Evolutionary conservation across 1,140 invertebrate species (phyloP), one percentile per base, ranked within the genome.

Genomic region (Bombus balteatus): DNA sequence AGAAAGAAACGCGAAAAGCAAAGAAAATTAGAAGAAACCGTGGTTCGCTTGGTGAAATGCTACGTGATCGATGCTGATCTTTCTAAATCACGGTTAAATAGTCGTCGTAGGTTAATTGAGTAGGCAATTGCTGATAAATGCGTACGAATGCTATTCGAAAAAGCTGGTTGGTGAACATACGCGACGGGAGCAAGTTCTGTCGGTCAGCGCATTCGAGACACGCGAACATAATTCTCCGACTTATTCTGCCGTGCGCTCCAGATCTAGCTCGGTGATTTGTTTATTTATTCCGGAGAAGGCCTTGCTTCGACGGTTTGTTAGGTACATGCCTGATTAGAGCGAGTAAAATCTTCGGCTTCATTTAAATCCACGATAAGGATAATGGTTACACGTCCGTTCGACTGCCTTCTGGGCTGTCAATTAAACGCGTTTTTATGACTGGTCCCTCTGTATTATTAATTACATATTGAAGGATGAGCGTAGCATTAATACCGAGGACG

Each of bases 91-190:
- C 47, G 47, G 47, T 53, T 41, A 32, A 76, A 25, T 65, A 57
- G 15, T 9, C 47, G n/a, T 18, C 34, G 15, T 34, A 6, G 15
- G 28, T 84, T 78, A 79, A 78, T 84, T 15, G 66, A 78, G n/a
- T 3, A 62, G 15, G 66, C 82, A 71, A 79, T 79, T 68, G 32
- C 39, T 18, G 75, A 84, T 84, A 84, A 79, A 32, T 25, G 13
- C 18, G 18, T 53, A 53, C 47, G 47, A 53, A 22, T 53, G 47
- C 47, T 53, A 53, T 22, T 22, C 18, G 6, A 53, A 53, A 22
- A 53, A 53, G 18, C 47, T 53, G 18, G 0, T 43, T 13, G 28
- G 22, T 10, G 25, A 32, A 5, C 28, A 62, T 37, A 65, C 65
- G 70, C 75, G 53, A 53, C 47, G 47, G 18, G 18, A 53, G 47